Evolutionary conservation across 2,113 vertebrate genomes (phyloP).

Genomic region (Grammomys surdaster): DNA sequence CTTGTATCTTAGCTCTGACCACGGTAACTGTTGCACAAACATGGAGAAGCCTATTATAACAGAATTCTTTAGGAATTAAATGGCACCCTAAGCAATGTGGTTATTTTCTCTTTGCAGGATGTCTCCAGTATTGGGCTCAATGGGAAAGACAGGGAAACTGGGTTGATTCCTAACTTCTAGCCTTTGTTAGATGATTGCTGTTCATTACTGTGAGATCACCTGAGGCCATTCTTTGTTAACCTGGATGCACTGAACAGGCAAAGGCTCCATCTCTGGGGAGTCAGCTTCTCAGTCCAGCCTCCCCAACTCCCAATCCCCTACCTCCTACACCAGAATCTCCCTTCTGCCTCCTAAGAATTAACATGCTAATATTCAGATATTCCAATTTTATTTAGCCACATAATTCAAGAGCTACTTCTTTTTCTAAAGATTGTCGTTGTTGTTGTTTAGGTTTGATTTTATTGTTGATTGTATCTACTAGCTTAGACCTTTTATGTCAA

Average conservation of each 20-base stretch:
- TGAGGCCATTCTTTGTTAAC: constrained; percentile 60
- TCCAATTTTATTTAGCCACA: constrained; percentile 58
- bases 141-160: constrained; percentile 50
- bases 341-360: constrained; percentile 30
- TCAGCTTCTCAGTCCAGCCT: constrained; percentile 23
- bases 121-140: background rate
- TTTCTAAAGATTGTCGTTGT: constrained; percentile 18
- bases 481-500: constrained; percentile 24
- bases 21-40: background rate
- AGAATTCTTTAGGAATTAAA: constrained; percentile 20
- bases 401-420: background rate
- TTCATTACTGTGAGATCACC: constrained; percentile 61
- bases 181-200: constrained; percentile 52
- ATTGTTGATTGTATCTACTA: constrained; percentile 44
- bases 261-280: constrained; percentile 73
- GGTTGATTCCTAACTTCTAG: constrained; percentile 69
- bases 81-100: background rate
- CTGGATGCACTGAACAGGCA: constrained; percentile 57
- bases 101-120: constrained; percentile 42
- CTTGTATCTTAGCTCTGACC: constrained; percentile 28
- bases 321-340: background rate
- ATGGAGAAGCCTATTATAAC: background rate
- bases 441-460: background rate
- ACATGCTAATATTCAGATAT: background rate
- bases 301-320: background rate